phyloP scores from a whole-genome alignment of 2,888 invertebrate species.

The Tetragonula carbonaria region DNA sequence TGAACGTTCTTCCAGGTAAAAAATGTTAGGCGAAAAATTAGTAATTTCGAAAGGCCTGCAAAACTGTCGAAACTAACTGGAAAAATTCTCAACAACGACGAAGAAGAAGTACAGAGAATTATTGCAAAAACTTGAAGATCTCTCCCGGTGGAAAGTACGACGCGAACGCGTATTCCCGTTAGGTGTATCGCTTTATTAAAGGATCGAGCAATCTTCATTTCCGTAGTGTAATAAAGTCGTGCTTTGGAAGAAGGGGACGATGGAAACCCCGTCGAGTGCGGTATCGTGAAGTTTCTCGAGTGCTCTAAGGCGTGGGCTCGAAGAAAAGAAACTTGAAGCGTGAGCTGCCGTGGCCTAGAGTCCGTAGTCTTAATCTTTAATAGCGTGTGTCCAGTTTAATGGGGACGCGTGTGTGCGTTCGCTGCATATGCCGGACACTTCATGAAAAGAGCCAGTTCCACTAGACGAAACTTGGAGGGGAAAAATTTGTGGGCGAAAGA shows the following conservation, averaged over 20 bases:
- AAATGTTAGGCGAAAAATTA: no score
- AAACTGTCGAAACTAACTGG: not conserved
- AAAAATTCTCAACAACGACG: not conserved
- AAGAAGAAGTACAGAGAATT: not conserved
- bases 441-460: constrained; percentile 1
- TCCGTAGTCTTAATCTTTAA: constrained; percentile 32
- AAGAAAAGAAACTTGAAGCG: constrained; percentile 15
- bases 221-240: constrained; percentile 13
- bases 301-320: not conserved
- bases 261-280: not conserved
- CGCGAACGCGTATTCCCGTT: not conserved
- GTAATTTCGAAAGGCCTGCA: not conserved
- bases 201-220: constrained; percentile 11
- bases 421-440: not conserved
- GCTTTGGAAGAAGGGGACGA: not conserved
- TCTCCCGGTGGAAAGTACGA: not conserved
- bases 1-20: no score
- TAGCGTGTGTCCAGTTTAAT: constrained; percentile 38
- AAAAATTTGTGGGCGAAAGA: not conserved
- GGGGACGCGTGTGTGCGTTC: constrained; percentile 33
- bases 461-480: not conserved
- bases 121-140: not conserved
- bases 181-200: constrained; percentile 20
- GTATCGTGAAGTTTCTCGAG: constrained; percentile 23
- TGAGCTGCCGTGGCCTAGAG: not conserved